These are phyloP conservation scores for Amazona vittata DNA, from an alignment of 2,113 vertebrate genomes.

Conservation along the genomic window DNA sequence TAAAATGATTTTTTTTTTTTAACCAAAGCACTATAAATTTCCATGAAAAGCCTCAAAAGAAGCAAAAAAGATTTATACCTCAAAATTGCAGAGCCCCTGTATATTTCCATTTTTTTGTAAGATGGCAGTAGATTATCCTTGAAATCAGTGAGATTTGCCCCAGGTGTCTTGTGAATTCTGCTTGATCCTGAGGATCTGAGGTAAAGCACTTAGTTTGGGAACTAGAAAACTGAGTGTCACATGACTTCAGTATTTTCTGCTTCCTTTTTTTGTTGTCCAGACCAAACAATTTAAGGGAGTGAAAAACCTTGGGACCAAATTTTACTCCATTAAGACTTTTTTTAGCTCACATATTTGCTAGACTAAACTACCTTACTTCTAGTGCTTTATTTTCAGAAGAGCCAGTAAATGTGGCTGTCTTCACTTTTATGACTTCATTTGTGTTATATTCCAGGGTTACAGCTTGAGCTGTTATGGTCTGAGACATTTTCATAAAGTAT, in stretches of 20 bases:
- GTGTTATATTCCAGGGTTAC: not conserved
- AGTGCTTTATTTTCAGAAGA: not conserved
- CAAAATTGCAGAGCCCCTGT: accelerated
- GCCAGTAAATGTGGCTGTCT: not conserved
- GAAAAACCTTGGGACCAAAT: not conserved
- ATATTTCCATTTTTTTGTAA: not conserved
- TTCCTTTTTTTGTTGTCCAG: not conserved
- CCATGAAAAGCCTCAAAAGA: not conserved
- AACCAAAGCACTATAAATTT: not conserved
- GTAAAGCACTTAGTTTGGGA: not conserved
- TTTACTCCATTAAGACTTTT: not conserved
- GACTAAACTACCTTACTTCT: not conserved
- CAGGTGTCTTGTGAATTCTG: not conserved
- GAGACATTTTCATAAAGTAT: not conserved
- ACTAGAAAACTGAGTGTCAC: not conserved
- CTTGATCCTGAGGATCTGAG: not conserved
- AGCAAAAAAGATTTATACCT: not conserved
- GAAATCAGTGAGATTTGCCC: not conserved
- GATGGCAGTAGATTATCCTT: not conserved
- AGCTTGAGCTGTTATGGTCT: not conserved
- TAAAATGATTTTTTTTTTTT: not conserved
- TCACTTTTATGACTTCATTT: not conserved
- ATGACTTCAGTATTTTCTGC: not conserved
- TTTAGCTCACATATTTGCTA: not conserved
- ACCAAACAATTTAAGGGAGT: not conserved